Evolutionary conservation across 2,888 invertebrate species (phyloP).

Genomic region (Automeris io): DNA sequence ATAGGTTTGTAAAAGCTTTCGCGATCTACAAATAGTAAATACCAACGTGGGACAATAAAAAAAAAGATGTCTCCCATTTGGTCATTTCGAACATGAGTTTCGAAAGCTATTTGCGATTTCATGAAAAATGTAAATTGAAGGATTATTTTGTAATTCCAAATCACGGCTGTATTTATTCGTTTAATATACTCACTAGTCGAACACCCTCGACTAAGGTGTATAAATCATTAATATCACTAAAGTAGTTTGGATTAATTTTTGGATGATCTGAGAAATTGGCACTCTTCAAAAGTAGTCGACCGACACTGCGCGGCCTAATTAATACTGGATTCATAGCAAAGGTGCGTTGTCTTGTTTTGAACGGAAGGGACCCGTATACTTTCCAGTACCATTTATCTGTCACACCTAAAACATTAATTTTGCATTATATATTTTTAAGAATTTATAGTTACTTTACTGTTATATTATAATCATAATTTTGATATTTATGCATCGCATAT

Average conservation of each 20-base stretch:
- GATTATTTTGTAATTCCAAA: not conserved
- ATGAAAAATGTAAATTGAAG: too few species aligned
- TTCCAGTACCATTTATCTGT: slow-evolving; percentile 76
- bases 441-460: too few species aligned
- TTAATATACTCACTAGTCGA: slow-evolving; percentile 79
- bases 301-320: slow-evolving; percentile 84
- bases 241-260: slow-evolving; percentile 88
- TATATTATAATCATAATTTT: too few species aligned
- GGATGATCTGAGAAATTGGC: slow-evolving; percentile 86
- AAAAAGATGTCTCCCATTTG: too few species aligned
- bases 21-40: too few species aligned
- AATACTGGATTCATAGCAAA: slow-evolving; percentile 86
- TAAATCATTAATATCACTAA: slow-evolving; percentile 84
- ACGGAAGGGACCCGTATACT: slow-evolving; percentile 70
- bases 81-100: too few species aligned
- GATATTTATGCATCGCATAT: too few species aligned
- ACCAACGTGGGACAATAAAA: too few species aligned
- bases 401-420: slow-evolving; percentile 62
- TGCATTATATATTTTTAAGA: too few species aligned
- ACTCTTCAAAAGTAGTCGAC: slow-evolving; percentile 82
- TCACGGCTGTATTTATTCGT: not conserved
- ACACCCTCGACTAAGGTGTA: slow-evolving; percentile 84
- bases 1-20: too few species aligned
- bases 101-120: too few species aligned
- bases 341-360: slow-evolving; percentile 59